These are phyloP conservation scores for Zoanthus sansibaricus DNA, from an alignment of 92 coral and sea anemone genomes.

Conservation along the genomic window DNA sequence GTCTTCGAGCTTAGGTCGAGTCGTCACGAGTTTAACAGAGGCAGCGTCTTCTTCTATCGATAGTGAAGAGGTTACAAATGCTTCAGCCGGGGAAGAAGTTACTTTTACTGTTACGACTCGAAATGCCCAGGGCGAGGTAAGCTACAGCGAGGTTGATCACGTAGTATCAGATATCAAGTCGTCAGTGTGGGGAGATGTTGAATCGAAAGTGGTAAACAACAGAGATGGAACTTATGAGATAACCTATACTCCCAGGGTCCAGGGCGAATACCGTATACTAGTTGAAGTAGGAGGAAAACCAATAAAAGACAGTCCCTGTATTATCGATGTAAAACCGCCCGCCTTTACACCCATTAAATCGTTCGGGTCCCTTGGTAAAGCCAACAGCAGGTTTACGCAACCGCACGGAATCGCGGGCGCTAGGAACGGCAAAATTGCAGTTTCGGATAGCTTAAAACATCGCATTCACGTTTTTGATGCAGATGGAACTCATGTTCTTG, in stretches of 20 bases:
- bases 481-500: slow-evolving; percentile 81
- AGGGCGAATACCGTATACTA: slow-evolving; percentile 75
- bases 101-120: slow-evolving; percentile 78
- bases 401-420: slow-evolving; percentile 89
- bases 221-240: slow-evolving; percentile 82
- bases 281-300: slow-evolving; percentile 88
- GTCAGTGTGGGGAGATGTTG: slow-evolving; percentile 86
- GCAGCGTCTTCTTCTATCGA: slow-evolving; percentile 79
- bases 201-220: slow-evolving; percentile 74
- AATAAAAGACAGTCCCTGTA: slow-evolving; percentile 78
- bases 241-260: slow-evolving; percentile 77
- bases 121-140: slow-evolving; percentile 87
- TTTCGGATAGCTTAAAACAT: slow-evolving; percentile 90
- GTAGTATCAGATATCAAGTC: slow-evolving; percentile 88
- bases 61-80: slow-evolving; percentile 77
- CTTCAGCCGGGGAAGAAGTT: slow-evolving; percentile 89
- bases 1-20: slow-evolving; percentile 69
- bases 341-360: slow-evolving; percentile 87
- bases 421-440: slow-evolving; percentile 74
- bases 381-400: slow-evolving; percentile 79
- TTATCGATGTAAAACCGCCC: slow-evolving; percentile 80
- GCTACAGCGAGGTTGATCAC: slow-evolving; percentile 90
- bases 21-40: slow-evolving; percentile 87
- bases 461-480: slow-evolving; percentile 82
- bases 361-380: slow-evolving; percentile 83